Percentiles rank a stretch among this genome's conserved stretches.
phyloP scores from a whole-genome alignment of 2,888 invertebrate genomes.

The Cetonia aurata region DNA sequence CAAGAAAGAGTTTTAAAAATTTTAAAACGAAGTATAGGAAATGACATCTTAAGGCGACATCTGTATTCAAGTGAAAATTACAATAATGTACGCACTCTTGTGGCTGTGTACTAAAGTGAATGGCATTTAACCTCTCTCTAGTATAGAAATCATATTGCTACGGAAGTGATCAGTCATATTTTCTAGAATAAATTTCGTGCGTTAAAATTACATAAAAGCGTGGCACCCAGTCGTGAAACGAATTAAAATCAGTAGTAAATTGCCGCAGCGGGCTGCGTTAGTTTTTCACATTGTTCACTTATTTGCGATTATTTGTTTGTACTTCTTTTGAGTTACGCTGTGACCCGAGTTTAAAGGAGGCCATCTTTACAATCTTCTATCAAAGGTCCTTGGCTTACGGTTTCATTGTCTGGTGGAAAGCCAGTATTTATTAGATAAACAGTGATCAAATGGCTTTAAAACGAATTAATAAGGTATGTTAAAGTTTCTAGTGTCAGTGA shows the following conservation, averaged over 20 bases:
- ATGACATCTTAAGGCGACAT: conserved; percentile 19
- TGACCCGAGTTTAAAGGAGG: conserved; percentile 83
- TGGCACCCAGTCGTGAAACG: conserved; percentile 52
- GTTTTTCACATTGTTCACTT: conserved; percentile 49
- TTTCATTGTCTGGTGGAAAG: conserved; percentile 86
- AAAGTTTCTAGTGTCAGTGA: conserved; percentile 59
- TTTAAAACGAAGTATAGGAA: neutral
- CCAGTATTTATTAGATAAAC: conserved; percentile 80
- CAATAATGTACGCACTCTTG: conserved; percentile 26
- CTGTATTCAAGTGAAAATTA: conserved; percentile 6
- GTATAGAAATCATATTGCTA: conserved; percentile 52
- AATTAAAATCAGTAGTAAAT: conserved; percentile 45
- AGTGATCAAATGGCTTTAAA: conserved; percentile 92
- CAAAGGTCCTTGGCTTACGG: conserved; percentile 87
- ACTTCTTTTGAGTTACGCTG: conserved; percentile 75
- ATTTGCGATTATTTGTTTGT: conserved; percentile 50
- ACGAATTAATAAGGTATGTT: conserved; percentile 95
- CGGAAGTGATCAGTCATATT: conserved; percentile 67
- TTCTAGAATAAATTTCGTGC: conserved; percentile 57
- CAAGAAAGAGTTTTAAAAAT: neutral
- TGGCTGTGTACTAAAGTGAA: conserved; percentile 15
- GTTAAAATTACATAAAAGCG: conserved; percentile 42
- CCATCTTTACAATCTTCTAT: conserved; percentile 89
- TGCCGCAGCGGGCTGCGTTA: conserved; percentile 48
- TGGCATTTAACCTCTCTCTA: conserved; percentile 32